These are phyloP conservation scores for Lethocerus indicus DNA, from an alignment of 1,140 invertebrate species.

Conservation along the genomic window DNA sequence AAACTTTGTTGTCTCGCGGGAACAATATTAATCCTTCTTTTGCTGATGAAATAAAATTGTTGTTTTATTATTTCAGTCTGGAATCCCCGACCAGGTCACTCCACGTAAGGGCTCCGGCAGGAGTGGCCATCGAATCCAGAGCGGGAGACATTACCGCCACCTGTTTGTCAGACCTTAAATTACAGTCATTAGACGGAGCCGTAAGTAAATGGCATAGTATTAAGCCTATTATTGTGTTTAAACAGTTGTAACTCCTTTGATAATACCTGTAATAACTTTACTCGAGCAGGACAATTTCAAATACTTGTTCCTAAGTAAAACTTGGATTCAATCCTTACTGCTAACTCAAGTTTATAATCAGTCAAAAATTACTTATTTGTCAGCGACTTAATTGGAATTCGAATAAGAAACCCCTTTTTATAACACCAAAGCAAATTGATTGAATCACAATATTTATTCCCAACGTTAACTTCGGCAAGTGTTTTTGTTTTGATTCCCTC, in stretches of 20 bases:
- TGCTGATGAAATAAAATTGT: no score
- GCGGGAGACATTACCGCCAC: constrained; percentile 66
- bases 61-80: constrained; percentile 50
- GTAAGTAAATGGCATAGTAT: no score
- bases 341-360: background rate
- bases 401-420: no score
- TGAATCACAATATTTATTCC: no score
- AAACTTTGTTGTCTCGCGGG: no score
- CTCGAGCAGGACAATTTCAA: background rate
- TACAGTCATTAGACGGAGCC: constrained; percentile 56
- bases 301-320: background rate
- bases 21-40: no score
- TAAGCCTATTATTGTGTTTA: no score
- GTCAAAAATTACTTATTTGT: constrained; percentile 1
- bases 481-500: no score
- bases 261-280: background rate
- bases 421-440: no score
- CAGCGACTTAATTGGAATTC: background rate
- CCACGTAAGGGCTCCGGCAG: constrained; percentile 58
- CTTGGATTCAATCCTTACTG: background rate
- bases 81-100: constrained; percentile 73
- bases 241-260: background rate
- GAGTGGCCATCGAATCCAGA: constrained; percentile 63
- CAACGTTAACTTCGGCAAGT: no score
- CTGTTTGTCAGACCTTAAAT: constrained; percentile 60